A percentile compares a stretch with the other conserved stretches of the same genome.
These are phyloP conservation scores for Carapus acus DNA, from an alignment of 2,797 vertebrate genomes.

Conservation along the genomic window DNA sequence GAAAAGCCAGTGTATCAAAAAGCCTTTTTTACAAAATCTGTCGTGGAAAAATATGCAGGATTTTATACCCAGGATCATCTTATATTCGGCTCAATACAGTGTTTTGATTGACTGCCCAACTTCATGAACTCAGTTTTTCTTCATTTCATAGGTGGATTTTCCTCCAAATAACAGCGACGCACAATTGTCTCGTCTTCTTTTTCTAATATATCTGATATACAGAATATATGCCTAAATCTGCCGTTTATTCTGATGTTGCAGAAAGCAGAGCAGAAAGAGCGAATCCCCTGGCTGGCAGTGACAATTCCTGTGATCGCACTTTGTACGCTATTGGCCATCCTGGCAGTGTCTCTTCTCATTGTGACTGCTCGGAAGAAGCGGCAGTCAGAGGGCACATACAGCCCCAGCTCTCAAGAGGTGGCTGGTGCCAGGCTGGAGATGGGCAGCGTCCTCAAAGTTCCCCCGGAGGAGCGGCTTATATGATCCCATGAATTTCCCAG, in stretches of 20 bases:
- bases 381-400: slow-evolving; percentile 97
- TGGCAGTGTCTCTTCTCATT: slow-evolving; percentile 82
- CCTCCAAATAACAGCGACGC: no score
- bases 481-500: slow-evolving; percentile 53
- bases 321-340: slow-evolving; percentile 79
- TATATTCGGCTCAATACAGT: no score
- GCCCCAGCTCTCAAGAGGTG: slow-evolving; percentile 94
- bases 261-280: slow-evolving; percentile 76
- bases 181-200: no score
- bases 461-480: slow-evolving; percentile 94
- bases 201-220: no score
- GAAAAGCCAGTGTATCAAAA: no score
- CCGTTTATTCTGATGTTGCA: slow-evolving; percentile 65
- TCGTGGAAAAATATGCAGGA: no score
- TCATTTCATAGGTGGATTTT: no score
- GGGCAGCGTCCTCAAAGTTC: slow-evolving; percentile 97
- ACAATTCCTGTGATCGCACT: slow-evolving; percentile 86
- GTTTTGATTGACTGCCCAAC: no score
- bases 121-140: no score
- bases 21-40: no score
- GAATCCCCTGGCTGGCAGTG: slow-evolving; percentile 83
- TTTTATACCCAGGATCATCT: no score
- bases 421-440: slow-evolving; percentile 94
- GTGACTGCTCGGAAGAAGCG: slow-evolving; percentile 91
- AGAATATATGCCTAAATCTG: no score